Percentiles rank a stretch among this genome's conserved stretches.
Evolutionary conservation across 1,140 invertebrate genomes (phyloP).

Genomic region (Lamellibrachia luymesi): DNA sequence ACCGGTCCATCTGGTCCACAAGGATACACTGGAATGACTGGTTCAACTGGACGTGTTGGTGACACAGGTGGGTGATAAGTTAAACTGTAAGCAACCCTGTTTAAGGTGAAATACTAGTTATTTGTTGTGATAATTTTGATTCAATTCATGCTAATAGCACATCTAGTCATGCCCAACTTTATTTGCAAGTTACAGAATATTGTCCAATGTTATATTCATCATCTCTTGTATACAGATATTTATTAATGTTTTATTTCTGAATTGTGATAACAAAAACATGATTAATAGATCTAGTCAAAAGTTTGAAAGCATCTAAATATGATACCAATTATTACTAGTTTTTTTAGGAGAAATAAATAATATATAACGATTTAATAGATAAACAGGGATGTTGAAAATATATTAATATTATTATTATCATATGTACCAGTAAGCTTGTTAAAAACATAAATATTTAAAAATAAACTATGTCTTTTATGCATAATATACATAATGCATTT

Average conservation of each 20-base stretch:
- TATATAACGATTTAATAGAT: not conserved
- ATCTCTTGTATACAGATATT: not conserved
- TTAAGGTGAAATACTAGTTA: not conserved
- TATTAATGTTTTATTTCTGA: conserved; percentile 12
- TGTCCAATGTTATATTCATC: not conserved
- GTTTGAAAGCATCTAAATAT: not conserved
- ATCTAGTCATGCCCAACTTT: not conserved
- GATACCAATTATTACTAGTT: too few species aligned
- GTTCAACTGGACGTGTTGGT: conserved; percentile 16
- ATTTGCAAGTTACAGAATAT: not conserved
- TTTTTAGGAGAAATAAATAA: not conserved
- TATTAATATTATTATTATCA: not conserved
- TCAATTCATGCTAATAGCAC: not conserved
- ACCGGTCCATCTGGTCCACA: not conserved
- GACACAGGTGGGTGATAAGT: conserved; percentile 16
- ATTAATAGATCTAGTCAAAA: not conserved
- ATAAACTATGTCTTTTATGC: not conserved
- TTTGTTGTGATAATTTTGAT: not conserved
- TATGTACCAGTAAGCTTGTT: not conserved
- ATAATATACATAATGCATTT: not conserved
- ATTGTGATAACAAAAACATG: not conserved
- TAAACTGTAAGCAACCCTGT: not conserved
- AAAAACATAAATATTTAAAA: not conserved
- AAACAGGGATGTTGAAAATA: not conserved
- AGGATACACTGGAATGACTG: conserved; percentile 17